These are phyloP conservation scores for Chaetodon auriga DNA, from an alignment of 2,113 vertebrate genomes.

Conservation along the genomic window DNA sequence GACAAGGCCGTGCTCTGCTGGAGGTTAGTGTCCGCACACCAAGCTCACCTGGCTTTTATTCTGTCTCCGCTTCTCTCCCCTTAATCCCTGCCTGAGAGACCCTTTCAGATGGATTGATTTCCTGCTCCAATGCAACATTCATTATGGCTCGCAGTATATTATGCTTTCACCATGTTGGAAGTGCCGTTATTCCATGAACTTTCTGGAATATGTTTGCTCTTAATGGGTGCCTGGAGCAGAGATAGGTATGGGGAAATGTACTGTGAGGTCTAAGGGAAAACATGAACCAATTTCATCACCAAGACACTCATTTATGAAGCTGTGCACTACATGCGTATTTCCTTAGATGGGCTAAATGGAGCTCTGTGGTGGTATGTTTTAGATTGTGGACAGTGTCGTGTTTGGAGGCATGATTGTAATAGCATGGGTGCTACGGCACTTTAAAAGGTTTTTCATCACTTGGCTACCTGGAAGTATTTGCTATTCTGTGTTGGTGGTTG, in stretches of 20 bases:
- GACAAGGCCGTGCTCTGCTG: slow-evolving; percentile 59
- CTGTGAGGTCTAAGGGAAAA: slow-evolving; percentile 24
- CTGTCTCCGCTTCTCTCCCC: slow-evolving; percentile 28
- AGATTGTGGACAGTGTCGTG: not conserved
- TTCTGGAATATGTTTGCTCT: slow-evolving; percentile 69
- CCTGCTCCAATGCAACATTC: slow-evolving; percentile 67
- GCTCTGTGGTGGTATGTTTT: slow-evolving; percentile 15
- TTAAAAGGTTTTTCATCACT: not conserved
- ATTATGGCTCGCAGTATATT: slow-evolving; percentile 63
- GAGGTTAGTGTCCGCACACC: slow-evolving; percentile 60
- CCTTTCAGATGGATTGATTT: slow-evolving; percentile 76
- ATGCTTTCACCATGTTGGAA: slow-evolving; percentile 65
- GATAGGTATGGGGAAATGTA: slow-evolving; percentile 28
- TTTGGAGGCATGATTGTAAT: not conserved
- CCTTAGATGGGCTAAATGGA: slow-evolving; percentile 1
- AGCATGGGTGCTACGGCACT: not conserved
- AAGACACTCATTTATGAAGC: slow-evolving; percentile 27
- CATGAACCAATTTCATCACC: slow-evolving; percentile 13
- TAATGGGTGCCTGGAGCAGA: slow-evolving; percentile 51
- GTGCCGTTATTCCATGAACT: slow-evolving; percentile 72
- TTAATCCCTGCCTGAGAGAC: slow-evolving; percentile 58
- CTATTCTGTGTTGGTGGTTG: not conserved
- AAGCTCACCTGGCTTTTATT: slow-evolving; percentile 64
- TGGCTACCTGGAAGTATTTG: not conserved
- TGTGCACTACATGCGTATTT: not conserved